These are phyloP conservation scores for Lordiphosa stackelbergi DNA, from an alignment of 1,140 invertebrate species.

Conservation along the genomic window DNA sequence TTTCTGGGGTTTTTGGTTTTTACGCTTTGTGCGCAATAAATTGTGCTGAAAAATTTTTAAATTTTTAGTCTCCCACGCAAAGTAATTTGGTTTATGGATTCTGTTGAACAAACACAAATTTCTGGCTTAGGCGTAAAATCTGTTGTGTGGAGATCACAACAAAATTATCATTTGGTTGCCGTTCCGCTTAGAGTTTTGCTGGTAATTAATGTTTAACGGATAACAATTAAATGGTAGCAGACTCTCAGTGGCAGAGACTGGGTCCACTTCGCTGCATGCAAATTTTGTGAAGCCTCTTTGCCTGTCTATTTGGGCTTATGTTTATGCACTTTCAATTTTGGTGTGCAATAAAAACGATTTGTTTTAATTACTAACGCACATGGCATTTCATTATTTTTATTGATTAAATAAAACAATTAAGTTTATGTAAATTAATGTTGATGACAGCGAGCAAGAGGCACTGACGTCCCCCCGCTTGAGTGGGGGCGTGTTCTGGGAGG, in stretches of 20 bases:
- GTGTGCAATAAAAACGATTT: conserved; percentile 68
- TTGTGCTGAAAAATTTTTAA: conserved; percentile 65
- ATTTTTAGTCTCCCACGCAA: conserved; percentile 32
- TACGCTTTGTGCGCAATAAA: conserved; percentile 66
- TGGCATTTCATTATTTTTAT: conserved; percentile 76
- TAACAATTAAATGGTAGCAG: conserved; percentile 64
- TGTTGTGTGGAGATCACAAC: conserved; percentile 36
- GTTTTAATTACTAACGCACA: conserved; percentile 75
- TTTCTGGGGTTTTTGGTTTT: conserved; percentile 66
- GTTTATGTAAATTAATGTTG: conserved; percentile 71
- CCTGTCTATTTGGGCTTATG: conserved; percentile 37
- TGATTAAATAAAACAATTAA: conserved; percentile 76
- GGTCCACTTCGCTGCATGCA: conserved; percentile 48
- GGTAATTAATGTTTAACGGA: conserved; percentile 73
- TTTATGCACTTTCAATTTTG: conserved; percentile 73
- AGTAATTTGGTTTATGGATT: conserved; percentile 63
- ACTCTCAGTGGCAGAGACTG: neutral
- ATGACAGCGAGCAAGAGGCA: conserved; percentile 21
- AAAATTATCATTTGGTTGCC: conserved; percentile 64
- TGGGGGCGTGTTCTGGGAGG: conserved; percentile 18
- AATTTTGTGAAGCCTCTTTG: conserved; percentile 28
- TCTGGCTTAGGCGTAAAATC: conserved; percentile 51
- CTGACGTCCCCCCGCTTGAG: conserved; percentile 1
- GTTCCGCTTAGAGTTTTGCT: conserved; percentile 49
- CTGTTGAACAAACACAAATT: conserved; percentile 15